Evolutionary conservation across 1,140 invertebrate genomes (phyloP), one percentile per base, ranked within the genome.

Genomic region (Drosophila kepulauana): DNA sequence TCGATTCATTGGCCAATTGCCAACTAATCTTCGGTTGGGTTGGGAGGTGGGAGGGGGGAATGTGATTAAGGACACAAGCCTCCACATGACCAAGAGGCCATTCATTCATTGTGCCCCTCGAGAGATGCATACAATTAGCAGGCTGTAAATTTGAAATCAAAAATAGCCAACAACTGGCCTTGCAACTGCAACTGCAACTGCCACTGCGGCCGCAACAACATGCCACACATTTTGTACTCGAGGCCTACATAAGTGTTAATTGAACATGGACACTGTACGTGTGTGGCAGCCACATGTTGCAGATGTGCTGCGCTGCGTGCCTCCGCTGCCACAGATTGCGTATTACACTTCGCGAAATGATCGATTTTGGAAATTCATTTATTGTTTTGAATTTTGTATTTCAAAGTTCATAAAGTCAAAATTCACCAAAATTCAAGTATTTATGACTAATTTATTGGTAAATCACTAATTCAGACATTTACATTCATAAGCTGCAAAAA

Each of bases 141-240:
- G 85, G 65, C 75, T 75, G 84, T 88, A 88, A 89, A 86, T 85
- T 82, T 73, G 70, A 81, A 87, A 79, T 84, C 76, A 74, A 72
- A 82, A 75, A 74, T 69, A 68, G 65, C 61, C 45, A 13, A 64
- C 68, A 65, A 65, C 41, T 11, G 15, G 16, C 13, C 46, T 25
- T 20, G 20, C 20, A 20, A 48, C 15, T 38, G 35, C 35, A 7
- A 3, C 6, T 20, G 63, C n/a, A 5, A 11, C 15, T 4, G 48
- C 30, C n/a, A 48, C 10, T 25, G 38, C 35, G 10, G 8, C 35
- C 7, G 10, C 1, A 38, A 10, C 35, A 8, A 38, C 41, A 43
- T 43, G n/a, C n/a, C n/a, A 13, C n/a, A 43, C n/a, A 43, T 43
- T 30, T 15, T 15, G 33, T 57, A 48, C 54, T 63, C 33, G 41